phyloP scores from a whole-genome alignment of 2,888 invertebrate genomes.

The Tenodera sinensis region DNA sequence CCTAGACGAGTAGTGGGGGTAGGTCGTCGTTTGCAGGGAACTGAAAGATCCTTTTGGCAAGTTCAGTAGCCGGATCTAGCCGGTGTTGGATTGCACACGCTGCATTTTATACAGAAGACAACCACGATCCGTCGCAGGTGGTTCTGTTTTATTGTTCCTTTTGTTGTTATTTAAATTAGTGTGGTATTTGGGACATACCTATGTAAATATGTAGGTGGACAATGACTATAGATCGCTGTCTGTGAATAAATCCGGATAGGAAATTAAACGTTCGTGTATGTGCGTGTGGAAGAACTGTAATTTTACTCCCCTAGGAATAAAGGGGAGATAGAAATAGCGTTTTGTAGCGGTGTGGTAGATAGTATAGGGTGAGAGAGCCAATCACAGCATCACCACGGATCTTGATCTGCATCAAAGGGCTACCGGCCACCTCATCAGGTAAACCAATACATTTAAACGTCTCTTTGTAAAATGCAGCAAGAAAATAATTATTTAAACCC shows the following conservation, averaged over 20 bases:
- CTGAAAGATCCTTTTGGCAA: neutral
- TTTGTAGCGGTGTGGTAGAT: neutral
- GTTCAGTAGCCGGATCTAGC: neutral
- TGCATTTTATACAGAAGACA: neutral
- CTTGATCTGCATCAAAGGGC: slow-evolving; percentile 71
- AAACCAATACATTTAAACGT: neutral
- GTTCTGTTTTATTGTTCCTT: neutral
- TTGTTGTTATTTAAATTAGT: neutral
- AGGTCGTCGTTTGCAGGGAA: neutral
- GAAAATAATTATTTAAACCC: too few relatives aligned
- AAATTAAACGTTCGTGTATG: neutral
- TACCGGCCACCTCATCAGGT: slow-evolving; percentile 76
- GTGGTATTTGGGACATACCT: neutral
- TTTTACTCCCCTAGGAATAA: neutral
- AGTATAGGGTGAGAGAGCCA: neutral
- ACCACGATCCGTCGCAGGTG: neutral
- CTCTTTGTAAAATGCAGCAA: too few relatives aligned
- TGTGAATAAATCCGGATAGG: neutral
- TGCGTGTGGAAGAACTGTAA: neutral
- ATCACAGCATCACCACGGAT: slow-evolving; percentile 64
- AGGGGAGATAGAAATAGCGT: neutral
- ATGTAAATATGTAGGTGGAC: neutral
- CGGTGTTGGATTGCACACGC: neutral
- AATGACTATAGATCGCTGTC: neutral
- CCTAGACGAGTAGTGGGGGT: neutral